Percentiles rank a stretch among this genome's conserved stretches.
These are phyloP conservation scores for Agrotis exclamationis DNA, from an alignment of 2,888 invertebrate species.

Conservation along the genomic window DNA sequence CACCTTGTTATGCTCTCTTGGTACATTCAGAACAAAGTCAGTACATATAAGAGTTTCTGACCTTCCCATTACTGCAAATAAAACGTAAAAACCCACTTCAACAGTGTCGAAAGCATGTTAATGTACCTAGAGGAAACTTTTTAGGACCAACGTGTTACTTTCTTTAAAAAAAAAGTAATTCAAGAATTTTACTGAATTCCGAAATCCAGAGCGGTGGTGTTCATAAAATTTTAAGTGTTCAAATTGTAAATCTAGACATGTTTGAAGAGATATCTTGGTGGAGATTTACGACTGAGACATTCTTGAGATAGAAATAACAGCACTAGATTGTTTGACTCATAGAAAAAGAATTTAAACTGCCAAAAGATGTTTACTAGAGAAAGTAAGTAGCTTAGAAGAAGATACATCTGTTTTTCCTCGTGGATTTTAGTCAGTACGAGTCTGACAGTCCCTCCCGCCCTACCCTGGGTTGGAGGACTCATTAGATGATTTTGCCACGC, in stretches of 20 bases:
- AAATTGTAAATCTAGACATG: constrained; percentile 37
- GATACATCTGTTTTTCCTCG: neutral
- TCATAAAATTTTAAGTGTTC: constrained; percentile 52
- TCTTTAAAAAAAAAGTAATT: constrained; percentile 35
- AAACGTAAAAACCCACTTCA: constrained; percentile 53
- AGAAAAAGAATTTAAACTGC: constrained; percentile 17
- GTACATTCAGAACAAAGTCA: constrained; percentile 48
- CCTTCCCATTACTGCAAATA: constrained; percentile 39
- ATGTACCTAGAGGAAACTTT: constrained; percentile 49
- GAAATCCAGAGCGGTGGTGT: constrained; percentile 46
- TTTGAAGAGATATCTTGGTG: constrained; percentile 30
- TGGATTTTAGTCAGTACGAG: no score
- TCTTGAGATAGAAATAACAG: constrained; percentile 12
- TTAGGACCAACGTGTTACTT: constrained; percentile 50
- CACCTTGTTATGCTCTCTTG: constrained; percentile 48
- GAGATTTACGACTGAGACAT: constrained; percentile 17
- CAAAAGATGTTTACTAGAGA: constrained; percentile 19
- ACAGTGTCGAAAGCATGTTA: constrained; percentile 65
- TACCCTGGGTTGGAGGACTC: no score
- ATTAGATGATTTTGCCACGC: no score
- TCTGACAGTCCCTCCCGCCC: no score
- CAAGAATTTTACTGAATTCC: constrained; percentile 56
- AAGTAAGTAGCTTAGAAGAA: constrained; percentile 9
- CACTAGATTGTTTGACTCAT: constrained; percentile 38
- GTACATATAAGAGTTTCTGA: constrained; percentile 46